Conservation (phyloP, 2,888 invertebrate genomes). For the Hydrotaea cyrtoneurina region DNA sequence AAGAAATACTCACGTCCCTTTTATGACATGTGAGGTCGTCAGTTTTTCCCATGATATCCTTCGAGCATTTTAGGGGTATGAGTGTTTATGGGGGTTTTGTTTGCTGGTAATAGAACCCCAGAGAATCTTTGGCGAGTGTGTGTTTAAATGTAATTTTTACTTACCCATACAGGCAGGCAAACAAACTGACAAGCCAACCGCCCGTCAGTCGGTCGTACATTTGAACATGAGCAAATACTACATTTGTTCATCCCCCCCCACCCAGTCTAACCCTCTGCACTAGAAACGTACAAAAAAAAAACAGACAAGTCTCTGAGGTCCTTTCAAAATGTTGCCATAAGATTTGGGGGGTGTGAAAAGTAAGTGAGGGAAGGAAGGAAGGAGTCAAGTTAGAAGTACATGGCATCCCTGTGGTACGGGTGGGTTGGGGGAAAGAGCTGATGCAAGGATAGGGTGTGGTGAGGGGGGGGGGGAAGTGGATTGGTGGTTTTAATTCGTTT, state of each 20-base stretch:
- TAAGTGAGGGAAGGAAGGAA: background rate
- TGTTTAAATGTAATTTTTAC: constrained; percentile 33
- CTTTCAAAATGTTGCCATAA: constrained; percentile 25
- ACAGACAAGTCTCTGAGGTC: constrained; percentile 5
- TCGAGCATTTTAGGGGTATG: constrained; percentile 4
- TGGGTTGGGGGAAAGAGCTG: background rate
- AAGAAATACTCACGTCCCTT: constrained; percentile 33
- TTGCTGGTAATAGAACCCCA: constrained; percentile 51
- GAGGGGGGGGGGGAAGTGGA: background rate
- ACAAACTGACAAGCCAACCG: background rate
- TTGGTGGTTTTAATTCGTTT: background rate
- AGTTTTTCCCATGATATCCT: constrained; percentile 42
- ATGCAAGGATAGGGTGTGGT: background rate
- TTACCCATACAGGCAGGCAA: background rate
- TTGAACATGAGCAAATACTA: constrained; percentile 16
- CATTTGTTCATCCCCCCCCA: background rate
- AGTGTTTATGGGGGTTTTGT: background rate
- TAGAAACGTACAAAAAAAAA: background rate
- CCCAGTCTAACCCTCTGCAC: background rate
- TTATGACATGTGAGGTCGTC: constrained; percentile 49
- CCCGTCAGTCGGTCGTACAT: background rate
- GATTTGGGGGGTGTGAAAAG: background rate
- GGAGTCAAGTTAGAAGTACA: background rate
- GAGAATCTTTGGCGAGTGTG: constrained; percentile 32
- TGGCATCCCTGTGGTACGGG: background rate